phyloP scores from a whole-genome alignment of 2,113 vertebrate genomes.

The Camelus bactrianus region DNA sequence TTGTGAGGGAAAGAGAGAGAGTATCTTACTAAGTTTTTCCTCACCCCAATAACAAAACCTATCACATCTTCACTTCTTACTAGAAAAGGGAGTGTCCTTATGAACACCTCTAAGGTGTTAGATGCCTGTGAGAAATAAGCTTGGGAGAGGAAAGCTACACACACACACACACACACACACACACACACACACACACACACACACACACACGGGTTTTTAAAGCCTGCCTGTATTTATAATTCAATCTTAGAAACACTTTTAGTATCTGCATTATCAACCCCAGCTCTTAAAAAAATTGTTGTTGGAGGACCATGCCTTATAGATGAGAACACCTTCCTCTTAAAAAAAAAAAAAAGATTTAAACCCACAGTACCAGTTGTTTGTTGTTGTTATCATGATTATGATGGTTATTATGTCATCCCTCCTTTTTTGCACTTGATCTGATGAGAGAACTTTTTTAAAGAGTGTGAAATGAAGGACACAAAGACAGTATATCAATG shows the following conservation, averaged over 20 bases:
- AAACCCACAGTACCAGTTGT: conserved; percentile 55
- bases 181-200: neutral
- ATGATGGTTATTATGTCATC: conserved; percentile 63
- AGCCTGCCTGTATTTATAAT: conserved; percentile 39
- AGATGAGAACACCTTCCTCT: conserved; percentile 27
- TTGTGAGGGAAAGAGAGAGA: conserved; percentile 77
- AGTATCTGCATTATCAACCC: conserved; percentile 5
- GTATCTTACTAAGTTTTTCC: conserved; percentile 86
- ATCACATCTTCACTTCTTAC: conserved; percentile 88
- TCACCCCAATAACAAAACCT: conserved; percentile 87
- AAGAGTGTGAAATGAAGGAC: conserved; percentile 78
- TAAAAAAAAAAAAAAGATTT: neutral
- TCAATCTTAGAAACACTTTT: conserved; percentile 62
- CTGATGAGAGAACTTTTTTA: conserved; percentile 77
- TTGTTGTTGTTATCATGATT: conserved; percentile 71
- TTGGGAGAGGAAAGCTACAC: conserved; percentile 29
- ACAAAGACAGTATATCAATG: conserved; percentile 81
- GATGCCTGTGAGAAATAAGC: conserved; percentile 75
- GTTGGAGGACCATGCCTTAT: conserved; percentile 14
- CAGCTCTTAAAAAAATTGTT: neutral
- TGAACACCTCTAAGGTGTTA: conserved; percentile 79
- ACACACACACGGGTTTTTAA: neutral
- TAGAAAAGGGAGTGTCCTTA: conserved; percentile 78
- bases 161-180: neutral
- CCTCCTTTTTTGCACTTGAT: conserved; percentile 52